phyloP scores from a whole-genome alignment of 2,888 invertebrate genomes.

The Heliconius erato region DNA sequence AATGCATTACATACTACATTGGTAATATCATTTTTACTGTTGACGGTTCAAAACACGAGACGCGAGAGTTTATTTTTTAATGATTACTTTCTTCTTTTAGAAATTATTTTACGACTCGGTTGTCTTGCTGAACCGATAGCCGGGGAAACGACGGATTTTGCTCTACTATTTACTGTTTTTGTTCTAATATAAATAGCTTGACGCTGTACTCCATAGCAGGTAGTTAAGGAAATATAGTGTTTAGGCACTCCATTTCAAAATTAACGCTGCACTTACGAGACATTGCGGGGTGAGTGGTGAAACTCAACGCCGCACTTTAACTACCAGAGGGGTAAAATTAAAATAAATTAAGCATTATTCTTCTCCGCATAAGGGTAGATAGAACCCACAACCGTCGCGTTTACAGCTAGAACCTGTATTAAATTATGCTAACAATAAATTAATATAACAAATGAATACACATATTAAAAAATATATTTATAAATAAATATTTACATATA shows the following conservation, averaged over 20 bases:
- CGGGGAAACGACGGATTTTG: not conserved
- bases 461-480: not conserved
- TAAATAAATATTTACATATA: not conserved
- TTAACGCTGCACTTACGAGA: no score
- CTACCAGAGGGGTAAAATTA: not conserved
- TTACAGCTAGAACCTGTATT: not conserved
- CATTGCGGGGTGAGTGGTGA: no score
- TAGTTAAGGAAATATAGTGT: not conserved
- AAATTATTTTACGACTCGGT: conserved; percentile 30
- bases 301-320: not conserved
- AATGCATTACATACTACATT: not conserved
- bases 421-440: not conserved
- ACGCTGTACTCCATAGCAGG: not conserved
- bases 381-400: not conserved
- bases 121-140: conserved; percentile 9
- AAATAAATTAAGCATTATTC: not conserved
- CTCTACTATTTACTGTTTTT: conserved; percentile 1
- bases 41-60: not conserved
- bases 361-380: not conserved
- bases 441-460: not conserved
- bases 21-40: not conserved
- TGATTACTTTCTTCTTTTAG: conserved; percentile 22
- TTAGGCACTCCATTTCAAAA: no score
- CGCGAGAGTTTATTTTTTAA: conserved; percentile 16
- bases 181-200: not conserved